phyloP scores from a whole-genome alignment of 2,113 vertebrate species.

The Pristiophorus japonicus region DNA sequence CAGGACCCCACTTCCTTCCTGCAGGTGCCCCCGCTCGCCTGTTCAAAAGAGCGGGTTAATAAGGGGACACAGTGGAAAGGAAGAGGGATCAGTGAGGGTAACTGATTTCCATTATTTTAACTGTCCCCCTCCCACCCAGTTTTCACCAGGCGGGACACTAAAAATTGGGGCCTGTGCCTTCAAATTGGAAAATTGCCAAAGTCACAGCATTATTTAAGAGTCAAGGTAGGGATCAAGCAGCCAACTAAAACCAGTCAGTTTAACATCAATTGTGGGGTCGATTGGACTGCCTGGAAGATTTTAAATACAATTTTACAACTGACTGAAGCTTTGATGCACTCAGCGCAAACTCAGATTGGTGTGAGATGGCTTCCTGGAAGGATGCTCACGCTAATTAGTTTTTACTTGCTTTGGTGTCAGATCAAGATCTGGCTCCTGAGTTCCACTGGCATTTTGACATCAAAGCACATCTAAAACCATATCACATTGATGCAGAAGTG shows the following conservation, averaged over 20 bases:
- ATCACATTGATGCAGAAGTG: background rate
- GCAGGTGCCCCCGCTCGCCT: no score
- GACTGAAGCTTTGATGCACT: background rate
- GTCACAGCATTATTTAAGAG: no score
- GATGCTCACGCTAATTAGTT: background rate
- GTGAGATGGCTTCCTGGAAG: background rate
- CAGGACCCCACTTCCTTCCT: no score
- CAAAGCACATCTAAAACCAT: background rate
- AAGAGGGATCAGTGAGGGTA: no score
- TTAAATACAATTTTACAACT: background rate
- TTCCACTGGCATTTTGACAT: background rate
- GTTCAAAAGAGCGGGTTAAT: no score
- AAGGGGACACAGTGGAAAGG: no score
- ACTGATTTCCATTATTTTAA: no score
- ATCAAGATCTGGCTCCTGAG: background rate
- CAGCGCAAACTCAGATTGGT: background rate
- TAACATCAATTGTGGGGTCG: background rate
- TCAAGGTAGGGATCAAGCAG: no score
- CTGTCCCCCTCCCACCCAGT: no score
- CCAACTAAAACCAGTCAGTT: background rate
- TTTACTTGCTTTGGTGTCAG: background rate
- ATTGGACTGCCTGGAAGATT: background rate
- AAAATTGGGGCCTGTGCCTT: no score
- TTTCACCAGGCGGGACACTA: no score
- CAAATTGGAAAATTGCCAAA: no score